Conservation (phyloP, 2,888 invertebrate genomes). For the Deroplatys truncata region DNA sequence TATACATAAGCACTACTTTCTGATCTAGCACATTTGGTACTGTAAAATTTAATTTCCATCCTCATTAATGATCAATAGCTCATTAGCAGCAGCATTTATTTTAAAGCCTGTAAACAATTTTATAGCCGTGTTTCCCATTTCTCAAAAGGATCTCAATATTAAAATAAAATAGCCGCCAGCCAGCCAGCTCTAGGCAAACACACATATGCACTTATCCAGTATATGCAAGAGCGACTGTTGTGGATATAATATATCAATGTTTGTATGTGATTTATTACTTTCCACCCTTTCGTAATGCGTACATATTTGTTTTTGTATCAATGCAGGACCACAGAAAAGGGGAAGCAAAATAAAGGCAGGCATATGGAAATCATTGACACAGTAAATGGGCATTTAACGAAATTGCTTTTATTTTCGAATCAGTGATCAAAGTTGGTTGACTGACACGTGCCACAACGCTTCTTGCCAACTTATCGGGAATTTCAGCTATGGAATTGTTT, state of each 20-base stretch:
- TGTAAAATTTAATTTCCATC: background rate
- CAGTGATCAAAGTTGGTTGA: background rate
- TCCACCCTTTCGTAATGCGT: background rate
- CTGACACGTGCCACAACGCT: background rate
- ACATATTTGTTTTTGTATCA: background rate
- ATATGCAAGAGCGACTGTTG: background rate
- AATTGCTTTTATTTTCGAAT: conserved; percentile 11
- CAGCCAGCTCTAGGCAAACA: background rate
- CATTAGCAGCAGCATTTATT: background rate
- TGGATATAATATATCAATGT: conserved; percentile 6
- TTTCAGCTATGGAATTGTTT: too few species aligned
- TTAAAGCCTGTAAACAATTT: background rate
- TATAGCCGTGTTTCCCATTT: background rate
- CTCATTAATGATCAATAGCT: background rate
- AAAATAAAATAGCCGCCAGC: background rate
- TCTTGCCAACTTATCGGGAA: too few species aligned
- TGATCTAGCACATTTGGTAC: background rate
- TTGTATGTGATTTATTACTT: conserved; percentile 15
- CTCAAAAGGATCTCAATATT: background rate
- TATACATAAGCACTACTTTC: background rate
- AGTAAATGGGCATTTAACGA: background rate
- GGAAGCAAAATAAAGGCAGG: background rate
- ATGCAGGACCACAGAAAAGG: background rate
- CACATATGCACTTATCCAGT: background rate
- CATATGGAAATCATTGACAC: background rate